Conservation (phyloP, 2,797 vertebrate species). For the Todus mexicanus region DNA sequence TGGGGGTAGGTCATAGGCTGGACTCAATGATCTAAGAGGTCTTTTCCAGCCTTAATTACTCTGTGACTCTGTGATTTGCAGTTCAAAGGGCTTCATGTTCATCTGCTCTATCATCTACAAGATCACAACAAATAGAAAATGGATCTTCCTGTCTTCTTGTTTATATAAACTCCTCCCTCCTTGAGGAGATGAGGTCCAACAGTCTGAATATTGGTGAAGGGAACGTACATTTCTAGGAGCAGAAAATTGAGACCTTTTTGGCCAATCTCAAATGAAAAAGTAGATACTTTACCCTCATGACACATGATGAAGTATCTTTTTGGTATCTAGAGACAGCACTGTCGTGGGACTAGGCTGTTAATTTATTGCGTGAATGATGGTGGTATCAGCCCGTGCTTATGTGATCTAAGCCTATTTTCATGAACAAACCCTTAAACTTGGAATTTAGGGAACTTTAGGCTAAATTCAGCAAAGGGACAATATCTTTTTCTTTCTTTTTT, state of each 20-base stretch:
- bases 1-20: too few relatives aligned
- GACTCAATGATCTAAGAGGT: too few relatives aligned
- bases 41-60: too few relatives aligned
- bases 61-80: too few relatives aligned
- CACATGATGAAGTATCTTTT: constrained; percentile 38
- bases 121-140: background rate
- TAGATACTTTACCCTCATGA: background rate
- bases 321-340: constrained; percentile 20
- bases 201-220: background rate
- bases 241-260: background rate
- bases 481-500: too few relatives aligned
- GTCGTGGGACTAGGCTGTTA: background rate
- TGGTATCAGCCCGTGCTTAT: constrained; percentile 1
- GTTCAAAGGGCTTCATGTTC: too few relatives aligned
- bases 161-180: background rate
- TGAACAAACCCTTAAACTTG: background rate
- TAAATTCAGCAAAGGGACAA: background rate
- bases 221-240: background rate
- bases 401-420: constrained; percentile 10
- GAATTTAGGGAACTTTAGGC: background rate
- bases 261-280: background rate
- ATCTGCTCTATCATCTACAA: background rate
- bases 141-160: background rate
- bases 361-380: constrained; percentile 23
- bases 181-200: background rate